phyloP scores from a whole-genome alignment of 2,797 vertebrate species.

The Phataginus tricuspis region DNA sequence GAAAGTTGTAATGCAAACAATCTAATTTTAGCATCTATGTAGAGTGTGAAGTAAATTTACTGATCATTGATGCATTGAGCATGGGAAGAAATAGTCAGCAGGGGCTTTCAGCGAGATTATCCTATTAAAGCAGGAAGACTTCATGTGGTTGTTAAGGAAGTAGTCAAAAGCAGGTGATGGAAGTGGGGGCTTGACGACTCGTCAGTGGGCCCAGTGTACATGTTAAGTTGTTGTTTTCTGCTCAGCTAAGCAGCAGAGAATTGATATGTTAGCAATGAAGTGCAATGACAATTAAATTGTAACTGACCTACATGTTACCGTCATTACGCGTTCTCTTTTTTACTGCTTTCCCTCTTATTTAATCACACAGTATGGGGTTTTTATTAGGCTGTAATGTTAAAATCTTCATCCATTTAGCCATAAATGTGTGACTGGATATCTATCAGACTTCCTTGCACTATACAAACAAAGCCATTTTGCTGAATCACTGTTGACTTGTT shows the following conservation, averaged over 20 bases:
- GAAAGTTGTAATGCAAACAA: slow-evolving; percentile 89
- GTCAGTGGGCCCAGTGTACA: slow-evolving; percentile 86
- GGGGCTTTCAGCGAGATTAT: slow-evolving; percentile 89
- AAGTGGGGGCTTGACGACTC: slow-evolving; percentile 85
- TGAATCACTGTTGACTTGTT: slow-evolving; percentile 93
- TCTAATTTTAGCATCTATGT: slow-evolving; percentile 89
- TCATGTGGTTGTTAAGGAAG: slow-evolving; percentile 85
- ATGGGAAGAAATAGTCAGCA: slow-evolving; percentile 86
- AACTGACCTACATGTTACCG: slow-evolving; percentile 97
- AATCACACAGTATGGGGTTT: slow-evolving; percentile 94
- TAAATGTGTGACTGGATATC: slow-evolving; percentile 92
- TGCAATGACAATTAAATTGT: slow-evolving; percentile 98
- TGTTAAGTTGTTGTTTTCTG: slow-evolving; percentile 93
- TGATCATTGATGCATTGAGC: slow-evolving; percentile 88
- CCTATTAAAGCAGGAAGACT: slow-evolving; percentile 89
- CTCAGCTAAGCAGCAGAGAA: slow-evolving; percentile 94
- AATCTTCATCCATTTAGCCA: slow-evolving; percentile 93
- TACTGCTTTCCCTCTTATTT: slow-evolving; percentile 95
- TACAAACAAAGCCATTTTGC: slow-evolving; percentile 92
- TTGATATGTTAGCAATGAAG: slow-evolving; percentile 95
- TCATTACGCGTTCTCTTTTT: slow-evolving; percentile 94
- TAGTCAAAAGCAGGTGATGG: slow-evolving; percentile 87
- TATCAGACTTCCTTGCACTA: slow-evolving; percentile 88
- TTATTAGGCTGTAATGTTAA: slow-evolving; percentile 94
- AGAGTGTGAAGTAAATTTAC: slow-evolving; percentile 88